Evolutionary conservation across 2,113 vertebrate species (phyloP).

Genomic region (Coreoperca whiteheadi): DNA sequence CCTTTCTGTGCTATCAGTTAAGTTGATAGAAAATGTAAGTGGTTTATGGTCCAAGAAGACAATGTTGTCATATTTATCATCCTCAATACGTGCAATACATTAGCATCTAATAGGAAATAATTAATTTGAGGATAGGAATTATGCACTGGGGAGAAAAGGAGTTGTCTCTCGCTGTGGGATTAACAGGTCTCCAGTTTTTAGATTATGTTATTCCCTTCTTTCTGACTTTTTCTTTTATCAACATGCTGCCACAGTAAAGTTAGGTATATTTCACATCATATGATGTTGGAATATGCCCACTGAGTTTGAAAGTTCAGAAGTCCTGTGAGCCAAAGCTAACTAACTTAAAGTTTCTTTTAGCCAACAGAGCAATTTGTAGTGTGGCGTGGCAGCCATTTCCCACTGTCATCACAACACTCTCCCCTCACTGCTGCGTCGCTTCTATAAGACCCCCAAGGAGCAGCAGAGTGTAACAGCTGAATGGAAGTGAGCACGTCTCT

Average conservation of each 20-base stretch:
- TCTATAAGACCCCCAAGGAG: constrained; percentile 52
- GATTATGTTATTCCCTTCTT: background rate
- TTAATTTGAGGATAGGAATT: background rate
- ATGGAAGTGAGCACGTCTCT: constrained; percentile 31
- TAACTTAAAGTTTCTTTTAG: constrained; percentile 56
- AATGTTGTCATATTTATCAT: background rate
- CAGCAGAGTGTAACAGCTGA: constrained; percentile 55
- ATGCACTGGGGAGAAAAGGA: background rate
- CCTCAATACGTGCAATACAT: no score
- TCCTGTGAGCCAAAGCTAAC: constrained; percentile 40
- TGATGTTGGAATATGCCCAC: background rate
- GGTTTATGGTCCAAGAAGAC: background rate
- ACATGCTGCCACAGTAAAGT: constrained; percentile 1
- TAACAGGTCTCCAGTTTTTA: no score
- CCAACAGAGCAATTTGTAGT: constrained; percentile 55
- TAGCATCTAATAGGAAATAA: no score
- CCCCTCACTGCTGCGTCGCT: constrained; percentile 23
- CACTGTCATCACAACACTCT: constrained; percentile 51
- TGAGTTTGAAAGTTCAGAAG: constrained; percentile 31
- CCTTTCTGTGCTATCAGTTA: background rate
- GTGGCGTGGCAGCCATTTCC: constrained; percentile 32
- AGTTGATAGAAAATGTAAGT: background rate
- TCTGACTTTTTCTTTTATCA: background rate
- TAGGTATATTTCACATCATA: constrained; percentile 12
- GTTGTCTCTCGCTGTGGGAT: background rate